phyloP scores from a whole-genome alignment of 1,140 invertebrate genomes.

The Drosophila triauraria region DNA sequence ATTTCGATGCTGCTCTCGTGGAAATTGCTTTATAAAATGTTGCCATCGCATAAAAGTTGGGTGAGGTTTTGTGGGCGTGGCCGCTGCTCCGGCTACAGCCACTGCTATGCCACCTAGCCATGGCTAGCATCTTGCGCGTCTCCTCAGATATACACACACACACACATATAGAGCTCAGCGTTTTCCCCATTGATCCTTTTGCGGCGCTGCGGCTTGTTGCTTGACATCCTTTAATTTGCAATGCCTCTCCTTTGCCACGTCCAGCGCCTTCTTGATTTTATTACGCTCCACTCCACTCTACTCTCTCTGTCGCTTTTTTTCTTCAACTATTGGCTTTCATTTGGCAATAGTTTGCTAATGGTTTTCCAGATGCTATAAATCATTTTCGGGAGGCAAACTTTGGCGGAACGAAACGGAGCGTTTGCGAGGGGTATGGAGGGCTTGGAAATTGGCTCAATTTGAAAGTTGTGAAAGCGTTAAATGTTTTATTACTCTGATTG shows the following conservation, averaged over 20 bases:
- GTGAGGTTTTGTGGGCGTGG: constrained; percentile 63
- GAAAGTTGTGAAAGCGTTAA: not conserved
- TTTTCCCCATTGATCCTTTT: constrained; percentile 43
- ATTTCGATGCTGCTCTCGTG: constrained; percentile 75
- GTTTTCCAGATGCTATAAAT: constrained; percentile 54
- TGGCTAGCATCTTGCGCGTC: constrained; percentile 54
- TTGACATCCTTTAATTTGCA: constrained; percentile 73
- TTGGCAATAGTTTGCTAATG: constrained; percentile 54
- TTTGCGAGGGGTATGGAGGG: not conserved
- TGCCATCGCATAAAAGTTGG: constrained; percentile 70
- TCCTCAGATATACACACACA: constrained; percentile 7
- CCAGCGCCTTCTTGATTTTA: constrained; percentile 14
- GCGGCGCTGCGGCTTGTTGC: constrained; percentile 46
- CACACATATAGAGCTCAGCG: constrained; percentile 31
- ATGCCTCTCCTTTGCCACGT: constrained; percentile 23
- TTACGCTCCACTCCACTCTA: not conserved
- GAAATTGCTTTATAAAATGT: constrained; percentile 81
- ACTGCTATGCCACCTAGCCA: constrained; percentile 15
- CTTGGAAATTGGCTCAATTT: constrained; percentile 20
- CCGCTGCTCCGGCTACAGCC: constrained; percentile 1
- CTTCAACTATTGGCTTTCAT: constrained; percentile 29
- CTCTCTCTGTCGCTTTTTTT: not conserved
- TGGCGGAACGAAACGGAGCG: constrained; percentile 8
- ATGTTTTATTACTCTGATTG: constrained; percentile 10
- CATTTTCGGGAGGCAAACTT: constrained; percentile 43